phyloP scores from a whole-genome alignment of 2,888 invertebrate species.

The Leptinotarsa haldemani region DNA sequence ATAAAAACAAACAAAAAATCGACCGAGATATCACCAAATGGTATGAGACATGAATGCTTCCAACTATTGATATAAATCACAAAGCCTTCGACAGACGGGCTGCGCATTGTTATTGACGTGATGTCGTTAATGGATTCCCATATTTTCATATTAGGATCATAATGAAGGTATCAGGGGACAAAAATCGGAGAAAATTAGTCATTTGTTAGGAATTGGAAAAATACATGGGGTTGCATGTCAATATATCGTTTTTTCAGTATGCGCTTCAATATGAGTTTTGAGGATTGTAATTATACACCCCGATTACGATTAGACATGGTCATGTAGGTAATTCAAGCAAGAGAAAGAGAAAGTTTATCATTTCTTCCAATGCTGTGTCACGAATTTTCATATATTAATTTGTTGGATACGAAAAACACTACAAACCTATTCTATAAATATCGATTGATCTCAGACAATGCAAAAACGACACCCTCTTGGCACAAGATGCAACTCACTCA shows the following conservation, averaged over 20 bases:
- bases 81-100: slow-evolving; percentile 19
- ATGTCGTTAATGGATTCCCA: slow-evolving; percentile 19
- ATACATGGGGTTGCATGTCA: not conserved
- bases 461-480: too few relatives aligned
- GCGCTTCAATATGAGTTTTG: not conserved
- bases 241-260: not conserved
- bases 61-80: slow-evolving; percentile 38
- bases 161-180: not conserved
- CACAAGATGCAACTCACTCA: too few relatives aligned
- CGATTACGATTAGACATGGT: too few relatives aligned
- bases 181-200: slow-evolving; percentile 3
- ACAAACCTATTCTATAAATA: too few relatives aligned
- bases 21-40: slow-evolving; percentile 35
- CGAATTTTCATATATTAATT: too few relatives aligned
- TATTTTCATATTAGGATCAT: slow-evolving; percentile 13
- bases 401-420: too few relatives aligned
- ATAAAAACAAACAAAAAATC: slow-evolving; percentile 12
- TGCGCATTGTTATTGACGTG: slow-evolving; percentile 29
- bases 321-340: too few relatives aligned
- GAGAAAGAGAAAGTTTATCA: too few relatives aligned
- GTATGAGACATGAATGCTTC: slow-evolving; percentile 27
- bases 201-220: not conserved
- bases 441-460: too few relatives aligned
- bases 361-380: too few relatives aligned
- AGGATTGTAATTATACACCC: not conserved